These are phyloP conservation scores for Ophioninae sp. DNA, from an alignment of 2,888 invertebrate genomes.

Conservation along the genomic window DNA sequence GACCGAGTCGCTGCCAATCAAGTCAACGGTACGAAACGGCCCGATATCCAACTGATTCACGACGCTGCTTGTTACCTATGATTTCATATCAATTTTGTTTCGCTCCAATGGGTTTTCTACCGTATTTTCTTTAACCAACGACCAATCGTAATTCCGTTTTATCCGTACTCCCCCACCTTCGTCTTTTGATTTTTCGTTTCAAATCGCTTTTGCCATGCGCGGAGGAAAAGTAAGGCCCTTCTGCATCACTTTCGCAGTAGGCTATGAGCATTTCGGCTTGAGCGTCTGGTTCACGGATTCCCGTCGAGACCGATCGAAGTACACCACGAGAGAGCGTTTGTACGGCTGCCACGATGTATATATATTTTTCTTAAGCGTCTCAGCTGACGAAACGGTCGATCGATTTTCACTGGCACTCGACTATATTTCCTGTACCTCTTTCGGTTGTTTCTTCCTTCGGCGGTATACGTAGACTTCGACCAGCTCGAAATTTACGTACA, in stretches of 20 bases:
- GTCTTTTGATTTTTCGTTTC: neutral
- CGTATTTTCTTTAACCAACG: constrained; percentile 11
- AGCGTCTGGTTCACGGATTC: constrained; percentile 48
- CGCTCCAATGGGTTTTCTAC: constrained; percentile 11
- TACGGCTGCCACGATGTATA: constrained; percentile 49
- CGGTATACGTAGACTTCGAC: constrained; percentile 23
- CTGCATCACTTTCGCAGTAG: constrained; percentile 25
- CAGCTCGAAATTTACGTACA: constrained; percentile 9
- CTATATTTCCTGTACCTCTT: constrained; percentile 27
- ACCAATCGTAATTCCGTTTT: constrained; percentile 7
- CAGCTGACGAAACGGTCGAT: constrained; percentile 62
- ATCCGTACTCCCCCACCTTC: neutral
- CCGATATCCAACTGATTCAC: constrained; percentile 68
- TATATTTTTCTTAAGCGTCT: constrained; percentile 42
- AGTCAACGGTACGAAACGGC: no score
- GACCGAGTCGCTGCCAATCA: no score
- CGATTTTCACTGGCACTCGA: constrained; percentile 62
- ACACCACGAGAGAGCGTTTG: constrained; percentile 43
- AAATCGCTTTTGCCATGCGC: constrained; percentile 29
- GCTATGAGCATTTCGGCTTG: constrained; percentile 24
- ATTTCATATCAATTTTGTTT: constrained; percentile 6
- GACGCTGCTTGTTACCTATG: constrained; percentile 47
- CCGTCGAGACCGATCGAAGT: constrained; percentile 59
- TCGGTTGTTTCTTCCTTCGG: constrained; percentile 24
- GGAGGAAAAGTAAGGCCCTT: constrained; percentile 22